phyloP scores from a whole-genome alignment of 2,113 vertebrate genomes.

The Calonectris borealis region DNA sequence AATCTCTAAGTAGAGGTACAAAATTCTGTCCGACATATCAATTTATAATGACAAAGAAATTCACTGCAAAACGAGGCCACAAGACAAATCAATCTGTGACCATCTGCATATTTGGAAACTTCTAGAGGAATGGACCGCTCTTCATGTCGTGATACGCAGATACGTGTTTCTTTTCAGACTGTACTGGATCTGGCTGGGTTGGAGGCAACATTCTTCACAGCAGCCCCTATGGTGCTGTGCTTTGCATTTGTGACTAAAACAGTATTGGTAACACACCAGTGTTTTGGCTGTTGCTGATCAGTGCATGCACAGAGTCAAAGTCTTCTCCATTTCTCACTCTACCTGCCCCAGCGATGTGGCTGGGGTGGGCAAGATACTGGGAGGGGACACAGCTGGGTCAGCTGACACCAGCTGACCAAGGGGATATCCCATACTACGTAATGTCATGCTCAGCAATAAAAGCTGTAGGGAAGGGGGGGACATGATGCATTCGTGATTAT shows the following conservation, averaged over 20 bases:
- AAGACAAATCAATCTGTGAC: background rate
- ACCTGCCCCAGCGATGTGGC: rapidly evolving
- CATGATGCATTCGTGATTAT: rapidly evolving
- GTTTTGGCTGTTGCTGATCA: background rate
- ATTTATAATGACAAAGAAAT: background rate
- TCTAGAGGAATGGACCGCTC: background rate
- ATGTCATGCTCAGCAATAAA: background rate
- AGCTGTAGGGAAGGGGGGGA: background rate
- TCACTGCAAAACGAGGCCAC: background rate
- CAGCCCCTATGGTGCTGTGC: no score
- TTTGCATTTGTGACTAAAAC: background rate
- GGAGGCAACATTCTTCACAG: background rate
- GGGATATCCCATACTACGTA: background rate
- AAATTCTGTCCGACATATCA: background rate
- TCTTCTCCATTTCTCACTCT: background rate
- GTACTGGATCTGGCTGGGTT: background rate
- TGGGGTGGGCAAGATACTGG: no score
- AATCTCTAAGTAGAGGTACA: background rate
- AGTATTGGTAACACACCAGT: background rate
- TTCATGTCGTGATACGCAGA: background rate
- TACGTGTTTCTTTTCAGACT: background rate
- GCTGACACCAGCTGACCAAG: background rate
- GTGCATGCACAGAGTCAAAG: background rate
- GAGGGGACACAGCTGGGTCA: background rate
- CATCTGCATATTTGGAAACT: background rate